phyloP scores from a whole-genome alignment of 1,140 invertebrate genomes.

The Calosoma granatense region DNA sequence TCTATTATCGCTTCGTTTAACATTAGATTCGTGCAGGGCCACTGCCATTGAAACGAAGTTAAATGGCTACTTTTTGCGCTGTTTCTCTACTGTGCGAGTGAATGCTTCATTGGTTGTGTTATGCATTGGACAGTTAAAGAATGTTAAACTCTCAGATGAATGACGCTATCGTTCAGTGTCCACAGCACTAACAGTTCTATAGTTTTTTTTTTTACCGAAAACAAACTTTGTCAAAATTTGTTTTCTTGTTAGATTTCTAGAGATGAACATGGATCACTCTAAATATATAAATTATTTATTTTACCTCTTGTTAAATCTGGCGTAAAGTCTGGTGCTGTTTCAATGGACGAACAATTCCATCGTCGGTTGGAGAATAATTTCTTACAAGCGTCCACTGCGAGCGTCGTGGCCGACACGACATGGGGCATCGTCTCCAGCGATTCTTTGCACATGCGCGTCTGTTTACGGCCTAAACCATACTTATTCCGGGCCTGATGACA shows the following conservation, averaged over 20 bases:
- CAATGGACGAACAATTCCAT: conserved; percentile 79
- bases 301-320: conserved; percentile 68
- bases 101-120: neutral
- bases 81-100: conserved; percentile 10
- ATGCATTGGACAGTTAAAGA: neutral
- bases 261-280: too few species aligned
- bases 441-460: conserved; percentile 29
- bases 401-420: conserved; percentile 56
- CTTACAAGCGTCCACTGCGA: conserved; percentile 60
- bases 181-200: too few species aligned
- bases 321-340: conserved; percentile 55
- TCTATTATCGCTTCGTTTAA: neutral
- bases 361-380: conserved; percentile 57
- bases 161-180: neutral
- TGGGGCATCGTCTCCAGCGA: conserved; percentile 55
- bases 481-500: conserved; percentile 26
- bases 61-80: neutral
- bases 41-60: neutral
- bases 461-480: conserved; percentile 30
- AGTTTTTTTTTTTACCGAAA: too few species aligned
- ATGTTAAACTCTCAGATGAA: neutral
- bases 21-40: neutral
- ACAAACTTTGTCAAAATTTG: too few species aligned
- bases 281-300: too few species aligned
- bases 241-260: too few species aligned